Base-by-base conservation (phyloP, 2,113 vertebrate genomes). In the Corythoichthys intestinalis region DNA sequence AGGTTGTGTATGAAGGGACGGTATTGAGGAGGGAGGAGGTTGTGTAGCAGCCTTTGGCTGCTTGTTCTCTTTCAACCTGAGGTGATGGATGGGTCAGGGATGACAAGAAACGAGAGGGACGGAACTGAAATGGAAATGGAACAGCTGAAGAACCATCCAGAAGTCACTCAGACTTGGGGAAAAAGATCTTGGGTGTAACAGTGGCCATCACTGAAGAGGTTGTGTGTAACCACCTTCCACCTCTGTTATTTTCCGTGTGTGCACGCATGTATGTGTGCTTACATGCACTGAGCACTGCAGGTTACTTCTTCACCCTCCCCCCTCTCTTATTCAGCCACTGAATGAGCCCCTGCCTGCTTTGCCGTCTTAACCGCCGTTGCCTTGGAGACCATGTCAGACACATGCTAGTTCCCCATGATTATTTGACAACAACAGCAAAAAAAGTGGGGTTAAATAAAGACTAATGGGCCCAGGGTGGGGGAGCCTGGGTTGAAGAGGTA, bases 381-480 rank as follows among this genome's bases (percentile, higher is more conserved):
- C 91, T 83, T 90, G 90, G 91, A 83, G 87, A 93, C 90, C 83
- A 86, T 91, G 90, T 93, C 91, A 92, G 92, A 92, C 87, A 90
- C 85, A 91, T 91, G 86, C 90, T 89, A 90, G 89, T 91, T 91
- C 88, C 87, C 90, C 86, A 87, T 91, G 90, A 92, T 92, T 93
- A 90, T 90, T 92, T 92, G 90, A 92, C 90, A 92, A 90, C 50
- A 66, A 66, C 61, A 47, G 44, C 86, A 86, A 91, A 90, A 91
- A 91, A 87, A 84, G 81, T 89, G 86, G 85, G 85, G 84, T 92
- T 87, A 89, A 91, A 90, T 90, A 83, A 87, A 86, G 80, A 74
- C 70, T 79, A 83, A 76, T 61, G 57, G 76, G 76, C 75, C 74
- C 58, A 15, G 67, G 61, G 65, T 46, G 48, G 70, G 37, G 37